Evolutionary conservation across 1,140 invertebrate species (phyloP), one percentile per base, ranked within the genome.

Genomic region (Megalopta genalis): DNA sequence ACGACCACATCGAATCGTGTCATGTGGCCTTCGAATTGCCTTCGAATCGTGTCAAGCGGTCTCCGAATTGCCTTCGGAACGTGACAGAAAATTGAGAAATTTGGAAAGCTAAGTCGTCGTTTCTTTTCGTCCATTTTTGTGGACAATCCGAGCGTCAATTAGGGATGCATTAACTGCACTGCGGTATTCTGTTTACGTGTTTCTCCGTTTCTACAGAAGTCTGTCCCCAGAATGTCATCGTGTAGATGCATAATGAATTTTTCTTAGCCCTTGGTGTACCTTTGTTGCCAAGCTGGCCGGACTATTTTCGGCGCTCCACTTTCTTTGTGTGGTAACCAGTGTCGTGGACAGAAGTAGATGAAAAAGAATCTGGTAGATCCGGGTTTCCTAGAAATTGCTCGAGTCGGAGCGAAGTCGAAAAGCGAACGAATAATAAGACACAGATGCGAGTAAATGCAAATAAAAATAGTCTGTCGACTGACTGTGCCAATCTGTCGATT

Each of bases 271-370:
- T 63, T 52, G 71, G n/a, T 37, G 64, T 63, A 67, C 18, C 57
- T 57, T 62, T 52, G 72, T 74, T 79, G 60, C 39, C 70, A 57
- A 21, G 39, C 42, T 18, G 25, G 64, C 12, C 54, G 25, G 52
- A 75, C 72, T 75, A 80, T 68, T 80, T 80, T 75, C 64, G 64
- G 57, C 57, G 71, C 16, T 80, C 71, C 57, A 75, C 42, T 68
- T 80, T 80, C 77, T 80, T 80, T 75, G 64, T 80, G 60, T 54
- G 39, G 63, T 42, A 18, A 49, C n/a, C 18, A 42, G 32, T 32
- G 32, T 16, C 37, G 25, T 6, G 32, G 65, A 18, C 23, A 9
- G n/a, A 57, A 6, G 59, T 49, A 14, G 21, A 60, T 2, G 42
- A 10, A 16, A 25, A 70, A 9, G 46, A 46, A 21, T 9, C 49